Base-by-base conservation (phyloP, 2,888 invertebrate species). In the Epistrophe grossulariae region DNA sequence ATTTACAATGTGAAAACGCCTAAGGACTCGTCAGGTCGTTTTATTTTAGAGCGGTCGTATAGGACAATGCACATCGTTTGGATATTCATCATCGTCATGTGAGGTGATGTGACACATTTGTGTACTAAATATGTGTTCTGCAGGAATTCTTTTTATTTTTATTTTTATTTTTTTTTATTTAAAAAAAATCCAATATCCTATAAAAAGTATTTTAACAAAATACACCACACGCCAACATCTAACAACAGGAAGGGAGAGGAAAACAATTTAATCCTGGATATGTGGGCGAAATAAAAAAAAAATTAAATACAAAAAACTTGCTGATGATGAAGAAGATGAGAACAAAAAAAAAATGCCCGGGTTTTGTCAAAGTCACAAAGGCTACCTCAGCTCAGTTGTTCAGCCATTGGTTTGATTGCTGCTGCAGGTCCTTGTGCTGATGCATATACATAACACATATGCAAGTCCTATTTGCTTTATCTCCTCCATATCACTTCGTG, bases 241-340 rank as follows among this genome's bases (percentile, higher is more conserved):
- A 70, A 50, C 57, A 50, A 17, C 50, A 50, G 35, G 48, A 38
- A 50, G 50, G 35, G 48, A 43, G 43, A 59, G 57, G 38, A 72
- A 81, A 83, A 87, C 82, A 87, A 87, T 87, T 87, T 87, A 82
- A 87, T 87, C 79, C 87, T 87, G 71, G 79, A 82, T 87, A 76
- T 87, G 82, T 82, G 74, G 74, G 79, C 72, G 71, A 79, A 79
- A 81, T 81, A 70, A 28, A 76, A 10, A 24, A 59, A 52, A 72
- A 84, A n/a, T n/a, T n/a, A 64, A 28, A 76, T 6, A 55, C 50
- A 52, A 71, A 71, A 40, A 38, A 8, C 11, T 24, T 55, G 40
- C 38, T 66, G 66, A 70, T 70, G 70, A 55, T 19, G 50, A 60
- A 62, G 62, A 76, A 43, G 55, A 66, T 48, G 64, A 64, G 45